Base-by-base conservation (phyloP, 2,888 invertebrate genomes). In the Campoletis raptor region DNA sequence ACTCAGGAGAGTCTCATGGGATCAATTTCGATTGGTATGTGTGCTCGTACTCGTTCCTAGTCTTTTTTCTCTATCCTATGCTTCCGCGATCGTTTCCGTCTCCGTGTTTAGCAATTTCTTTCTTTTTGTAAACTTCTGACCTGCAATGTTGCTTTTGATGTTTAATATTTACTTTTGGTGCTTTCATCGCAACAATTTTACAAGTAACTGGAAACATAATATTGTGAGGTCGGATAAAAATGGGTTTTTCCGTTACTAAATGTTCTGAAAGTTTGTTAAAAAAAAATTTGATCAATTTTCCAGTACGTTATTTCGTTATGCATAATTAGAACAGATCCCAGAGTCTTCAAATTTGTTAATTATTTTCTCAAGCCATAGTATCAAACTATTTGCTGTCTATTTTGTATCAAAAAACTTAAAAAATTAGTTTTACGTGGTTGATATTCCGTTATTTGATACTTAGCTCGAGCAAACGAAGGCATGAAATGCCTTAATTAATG, bases 401-500 rank as follows among this genome's bases (percentile, higher is more conserved):
- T 18, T 48, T 7, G 5, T n/a, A 48, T 48, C 6, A 18, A n/a
- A 18, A 4, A 48, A 48, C 10, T n/a, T 5, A 18, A 6, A 18
- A 1, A 1, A 18, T 18, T 18, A 7, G 18, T 48, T 48, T 18
- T 18, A 48, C 15, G 40, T 10, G 9, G 24, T 57, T 57, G 12
- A 12, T 57, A 12, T 57, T 12, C 24, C 3, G 24, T 24, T 24
- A 24, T 30, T 57, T 57, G 24, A 40, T 8, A 30, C 37, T 12
- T 10, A 42, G 54, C 18, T 79, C 54, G 64, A 52, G 37, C 42
- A 24, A 82, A 40, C 24, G n/a, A 52, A 82, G 54, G 15, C 45
- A 54, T 72, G 57, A 45, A 77, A 66, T 24, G 66, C 30, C 64
- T 77, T 72, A 72, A 80, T 83, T 83, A 61, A 80, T 72, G 57